Conservation (phyloP, 2,888 invertebrate genomes). For the Podotricha telesiphe region DNA sequence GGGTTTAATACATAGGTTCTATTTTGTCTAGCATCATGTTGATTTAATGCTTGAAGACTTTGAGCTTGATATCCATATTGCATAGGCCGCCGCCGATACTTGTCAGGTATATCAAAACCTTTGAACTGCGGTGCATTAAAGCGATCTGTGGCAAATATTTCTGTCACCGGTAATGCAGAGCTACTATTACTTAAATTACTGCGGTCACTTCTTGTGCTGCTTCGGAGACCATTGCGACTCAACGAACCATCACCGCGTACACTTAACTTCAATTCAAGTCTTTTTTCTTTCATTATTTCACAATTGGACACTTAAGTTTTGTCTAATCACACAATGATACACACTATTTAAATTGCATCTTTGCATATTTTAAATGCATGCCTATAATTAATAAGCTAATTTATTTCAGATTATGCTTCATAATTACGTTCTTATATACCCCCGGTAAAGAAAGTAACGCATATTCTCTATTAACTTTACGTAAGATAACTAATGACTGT, state of each 20-base stretch:
- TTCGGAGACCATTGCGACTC: conserved; percentile 68
- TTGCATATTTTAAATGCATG: conserved; percentile 31
- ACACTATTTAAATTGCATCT: conserved; percentile 10
- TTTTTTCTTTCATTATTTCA: conserved; percentile 75
- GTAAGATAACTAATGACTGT: conserved; percentile 70
- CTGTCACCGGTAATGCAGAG: conserved; percentile 66
- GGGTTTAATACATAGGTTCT: conserved; percentile 48
- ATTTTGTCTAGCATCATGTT: conserved; percentile 53
- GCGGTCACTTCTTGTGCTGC: conserved; percentile 72
- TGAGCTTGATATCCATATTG: conserved; percentile 73
- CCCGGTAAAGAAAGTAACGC: conserved; percentile 68
- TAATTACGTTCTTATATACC: conserved; percentile 42
- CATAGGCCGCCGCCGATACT: conserved; percentile 66
- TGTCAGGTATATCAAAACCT: conserved; percentile 71
- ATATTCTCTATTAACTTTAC: conserved; percentile 60
- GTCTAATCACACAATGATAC: not conserved
- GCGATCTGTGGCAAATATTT: conserved; percentile 76
- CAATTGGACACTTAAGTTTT: conserved; percentile 42
- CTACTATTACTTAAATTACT: conserved; percentile 67
- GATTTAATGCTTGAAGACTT: conserved; percentile 70
- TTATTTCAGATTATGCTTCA: conserved; percentile 32
- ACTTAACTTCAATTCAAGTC: conserved; percentile 76
- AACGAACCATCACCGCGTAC: conserved; percentile 78
- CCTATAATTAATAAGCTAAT: conserved; percentile 27
- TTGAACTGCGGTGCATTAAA: conserved; percentile 70